phyloP scores from a whole-genome alignment of 23 tunicate genomes.

The Ascidia mentula region DNA sequence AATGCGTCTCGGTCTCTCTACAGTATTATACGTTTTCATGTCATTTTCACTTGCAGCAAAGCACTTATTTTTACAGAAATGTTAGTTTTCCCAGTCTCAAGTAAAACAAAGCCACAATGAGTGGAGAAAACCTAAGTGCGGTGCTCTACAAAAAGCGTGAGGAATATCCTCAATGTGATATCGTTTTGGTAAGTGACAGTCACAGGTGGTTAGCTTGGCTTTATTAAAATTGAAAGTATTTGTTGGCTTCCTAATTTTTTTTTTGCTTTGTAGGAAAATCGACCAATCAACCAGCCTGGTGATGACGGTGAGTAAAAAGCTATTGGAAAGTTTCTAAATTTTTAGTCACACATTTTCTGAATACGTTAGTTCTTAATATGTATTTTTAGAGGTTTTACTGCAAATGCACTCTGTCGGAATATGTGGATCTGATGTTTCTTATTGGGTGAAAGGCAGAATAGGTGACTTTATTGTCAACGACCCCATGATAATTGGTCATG shows the following conservation, averaged over 20 bases:
- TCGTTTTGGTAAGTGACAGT: conserved; percentile 67
- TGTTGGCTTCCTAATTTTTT: not conserved
- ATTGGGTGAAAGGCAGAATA: conserved; percentile 95
- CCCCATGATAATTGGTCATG: conserved; percentile 97
- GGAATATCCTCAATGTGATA: conserved; percentile 83
- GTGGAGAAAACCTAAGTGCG: conserved; percentile 68
- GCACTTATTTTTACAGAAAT: too few species aligned
- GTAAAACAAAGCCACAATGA: not conserved
- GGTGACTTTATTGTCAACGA: conserved; percentile 94
- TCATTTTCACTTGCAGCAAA: too few species aligned
- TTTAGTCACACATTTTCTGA: not conserved
- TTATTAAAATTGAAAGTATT: not conserved
- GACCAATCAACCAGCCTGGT: conserved; percentile 59
- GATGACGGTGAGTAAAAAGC: conserved; percentile 50
- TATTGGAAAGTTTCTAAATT: not conserved
- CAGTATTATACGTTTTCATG: too few species aligned
- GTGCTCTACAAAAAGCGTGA: conserved; percentile 87
- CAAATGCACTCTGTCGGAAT: conserved; percentile 99
- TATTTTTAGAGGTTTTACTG: conserved; percentile 69
- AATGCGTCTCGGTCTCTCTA: too few species aligned
- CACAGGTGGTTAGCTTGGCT: not conserved
- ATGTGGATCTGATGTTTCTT: conserved; percentile 99
- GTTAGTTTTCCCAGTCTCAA: too few species aligned
- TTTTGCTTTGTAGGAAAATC: conserved; percentile 67
- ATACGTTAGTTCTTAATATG: not conserved